Base-by-base conservation (phyloP, 1,140 invertebrate genomes). In the Onthophagus taurus region DNA sequence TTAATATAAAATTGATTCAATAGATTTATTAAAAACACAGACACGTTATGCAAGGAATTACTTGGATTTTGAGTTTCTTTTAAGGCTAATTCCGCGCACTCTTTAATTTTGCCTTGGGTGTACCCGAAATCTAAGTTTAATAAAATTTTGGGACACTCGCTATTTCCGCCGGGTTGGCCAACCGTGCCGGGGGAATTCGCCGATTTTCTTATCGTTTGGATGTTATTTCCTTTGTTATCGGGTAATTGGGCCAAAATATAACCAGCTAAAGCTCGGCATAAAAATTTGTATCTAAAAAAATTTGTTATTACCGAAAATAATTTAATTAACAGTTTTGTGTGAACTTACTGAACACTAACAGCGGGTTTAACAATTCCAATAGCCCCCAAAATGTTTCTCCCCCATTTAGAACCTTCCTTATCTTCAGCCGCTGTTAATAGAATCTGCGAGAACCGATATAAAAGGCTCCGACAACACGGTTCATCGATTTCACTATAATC, bases 231-330 rank as follows among this genome's bases (percentile, higher is more conserved):
- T 51, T 61, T 64, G 47, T 52, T 56, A 12, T 64, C 63, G 4
- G 61, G 61, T 38, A 65, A 39, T 43, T 65, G 63, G 6, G 63
- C 61, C 20, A 63, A 46, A 14, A 64, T 45, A 51, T 63, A 65
- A 29, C 56, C 58, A 18, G 41, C 48, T 13, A 60, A 41, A 8
- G 51, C 51, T 24, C 50, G 38, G 41, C 56, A 58, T 12, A 55
- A 34, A 52, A 57, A 59, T 31, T 38, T 30, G 43, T 50, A 53
- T 14, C 51, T 54, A 14, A 43, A 43, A 33, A 12, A 41, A 24
- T 8, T 31, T 36, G 13, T 38, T 1, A 42, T 2, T 13, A 29
- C 13, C 2, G 12, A 21, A 39, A 21, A 7, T 8, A 31, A 16
- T 17, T 2, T 37, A 7, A 4, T 24, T 23, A 7, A 6, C 30